These are phyloP conservation scores for Drosophila ficusphila DNA, from an alignment of 1,140 invertebrate genomes.

Conservation along the genomic window DNA sequence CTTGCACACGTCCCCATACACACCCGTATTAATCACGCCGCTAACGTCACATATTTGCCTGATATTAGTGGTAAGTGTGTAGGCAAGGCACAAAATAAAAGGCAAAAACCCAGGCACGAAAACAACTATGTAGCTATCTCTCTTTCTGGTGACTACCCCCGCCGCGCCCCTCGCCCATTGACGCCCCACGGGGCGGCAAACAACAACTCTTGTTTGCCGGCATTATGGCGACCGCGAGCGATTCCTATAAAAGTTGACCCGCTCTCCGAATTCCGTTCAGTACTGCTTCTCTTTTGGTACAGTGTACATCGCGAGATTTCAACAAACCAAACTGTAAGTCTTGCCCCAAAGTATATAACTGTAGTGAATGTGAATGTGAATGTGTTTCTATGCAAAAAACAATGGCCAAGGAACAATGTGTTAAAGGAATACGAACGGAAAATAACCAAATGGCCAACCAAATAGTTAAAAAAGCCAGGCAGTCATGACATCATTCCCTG, in stretches of 20 bases:
- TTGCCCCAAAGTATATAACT: not conserved
- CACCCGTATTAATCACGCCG: constrained; percentile 18
- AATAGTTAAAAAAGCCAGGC: not conserved
- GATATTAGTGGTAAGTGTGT: constrained; percentile 3
- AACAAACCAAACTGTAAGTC: constrained; percentile 61
- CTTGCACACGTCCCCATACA: constrained; percentile 8
- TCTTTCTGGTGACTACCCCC: constrained; percentile 37
- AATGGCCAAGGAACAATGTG: constrained; percentile 12
- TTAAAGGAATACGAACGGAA: constrained; percentile 11
- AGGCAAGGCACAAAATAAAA: constrained; percentile 11
- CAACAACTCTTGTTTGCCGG: constrained; percentile 41
- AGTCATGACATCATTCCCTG: constrained; percentile 29
- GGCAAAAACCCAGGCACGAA: constrained; percentile 37
- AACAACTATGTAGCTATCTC: constrained; percentile 28
- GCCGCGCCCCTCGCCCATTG: not conserved
- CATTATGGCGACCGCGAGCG: constrained; percentile 22
- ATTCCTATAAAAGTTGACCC: constrained; percentile 57
- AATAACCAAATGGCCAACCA: constrained; percentile 12
- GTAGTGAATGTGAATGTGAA: constrained; percentile 19
- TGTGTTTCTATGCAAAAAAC: constrained; percentile 11
- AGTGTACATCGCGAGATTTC: constrained; percentile 53
- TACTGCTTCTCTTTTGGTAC: constrained; percentile 63
- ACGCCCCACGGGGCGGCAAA: not conserved
- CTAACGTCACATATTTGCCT: constrained; percentile 32
- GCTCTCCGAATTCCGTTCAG: constrained; percentile 37